Conservation (phyloP, 2,797 vertebrate species). For the Carduelis carduelis region DNA sequence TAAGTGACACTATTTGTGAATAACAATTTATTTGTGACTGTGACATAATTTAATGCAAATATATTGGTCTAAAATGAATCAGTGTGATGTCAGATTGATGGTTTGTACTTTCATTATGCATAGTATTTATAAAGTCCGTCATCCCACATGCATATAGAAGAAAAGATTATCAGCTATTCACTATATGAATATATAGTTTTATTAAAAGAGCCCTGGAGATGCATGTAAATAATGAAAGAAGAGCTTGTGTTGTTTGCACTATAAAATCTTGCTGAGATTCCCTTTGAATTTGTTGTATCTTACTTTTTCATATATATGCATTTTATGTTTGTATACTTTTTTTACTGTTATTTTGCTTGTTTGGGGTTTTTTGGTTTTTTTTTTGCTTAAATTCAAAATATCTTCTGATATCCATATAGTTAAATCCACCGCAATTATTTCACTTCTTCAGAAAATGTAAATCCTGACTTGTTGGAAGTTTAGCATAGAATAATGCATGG, state of each 20-base stretch:
- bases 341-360: neutral
- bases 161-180: constrained; percentile 64
- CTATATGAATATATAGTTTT: constrained; percentile 35
- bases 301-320: neutral
- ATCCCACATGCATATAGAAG: neutral
- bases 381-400: neutral
- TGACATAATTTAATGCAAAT: constrained; percentile 5
- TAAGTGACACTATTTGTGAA: neutral
- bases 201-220: constrained; percentile 48
- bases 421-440: neutral
- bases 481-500: neutral
- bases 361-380: neutral
- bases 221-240: constrained; percentile 51
- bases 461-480: neutral
- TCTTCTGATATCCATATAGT: neutral
- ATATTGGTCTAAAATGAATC: constrained; percentile 23
- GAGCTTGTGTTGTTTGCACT: constrained; percentile 39
- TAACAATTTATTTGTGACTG: constrained; percentile 12
- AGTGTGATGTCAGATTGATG: constrained; percentile 25
- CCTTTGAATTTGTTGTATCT: constrained; percentile 44
- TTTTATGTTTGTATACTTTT: neutral
- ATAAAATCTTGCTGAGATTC: constrained; percentile 51
- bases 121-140: constrained; percentile 42
- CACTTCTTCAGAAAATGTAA: neutral
- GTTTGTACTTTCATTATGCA: constrained; percentile 36